A percentile compares a stretch with the other conserved stretches of the same genome.
These are phyloP conservation scores for Brassicogethes aeneus DNA, from an alignment of 2,888 invertebrate genomes.

Conservation along the genomic window DNA sequence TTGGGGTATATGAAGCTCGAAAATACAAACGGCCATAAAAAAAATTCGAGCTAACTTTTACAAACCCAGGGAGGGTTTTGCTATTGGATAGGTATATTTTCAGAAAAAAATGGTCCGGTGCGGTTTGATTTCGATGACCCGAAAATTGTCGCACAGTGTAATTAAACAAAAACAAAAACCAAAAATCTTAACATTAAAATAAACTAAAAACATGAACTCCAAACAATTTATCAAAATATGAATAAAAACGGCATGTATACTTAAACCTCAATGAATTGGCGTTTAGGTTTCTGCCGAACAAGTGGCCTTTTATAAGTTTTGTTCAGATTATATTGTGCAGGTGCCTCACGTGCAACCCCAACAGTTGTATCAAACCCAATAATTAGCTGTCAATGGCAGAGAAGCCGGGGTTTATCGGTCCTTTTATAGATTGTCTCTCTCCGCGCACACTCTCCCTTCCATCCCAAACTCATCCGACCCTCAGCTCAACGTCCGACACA, in stretches of 20 bases:
- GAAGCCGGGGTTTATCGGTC: slow-evolving; percentile 18
- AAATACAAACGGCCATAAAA: too few relatives aligned
- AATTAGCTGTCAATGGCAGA: slow-evolving; percentile 34
- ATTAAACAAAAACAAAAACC: too few relatives aligned
- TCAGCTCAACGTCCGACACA: slow-evolving; percentile 21
- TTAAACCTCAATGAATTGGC: background rate
- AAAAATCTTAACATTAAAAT: too few relatives aligned
- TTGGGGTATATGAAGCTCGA: too few relatives aligned
- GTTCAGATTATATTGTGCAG: slow-evolving; percentile 12
- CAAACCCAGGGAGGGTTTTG: too few relatives aligned
- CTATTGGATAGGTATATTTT: too few relatives aligned
- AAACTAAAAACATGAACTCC: background rate
- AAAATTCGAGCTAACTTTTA: too few relatives aligned
- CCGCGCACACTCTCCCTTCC: slow-evolving; percentile 18
- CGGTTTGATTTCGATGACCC: too few relatives aligned
- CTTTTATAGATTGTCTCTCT: slow-evolving; percentile 15
- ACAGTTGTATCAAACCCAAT: slow-evolving; percentile 29
- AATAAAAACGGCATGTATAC: background rate
- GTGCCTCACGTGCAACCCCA: slow-evolving; percentile 27
- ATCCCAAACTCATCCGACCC: slow-evolving; percentile 18
- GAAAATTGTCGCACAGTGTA: too few relatives aligned
- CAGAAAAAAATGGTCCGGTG: too few relatives aligned
- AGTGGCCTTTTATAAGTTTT: slow-evolving; percentile 9
- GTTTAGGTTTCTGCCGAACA: slow-evolving; percentile 1
- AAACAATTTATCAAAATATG: background rate